Conservation (phyloP, 2,113 vertebrate species). For the Dermatemys mawii region DNA sequence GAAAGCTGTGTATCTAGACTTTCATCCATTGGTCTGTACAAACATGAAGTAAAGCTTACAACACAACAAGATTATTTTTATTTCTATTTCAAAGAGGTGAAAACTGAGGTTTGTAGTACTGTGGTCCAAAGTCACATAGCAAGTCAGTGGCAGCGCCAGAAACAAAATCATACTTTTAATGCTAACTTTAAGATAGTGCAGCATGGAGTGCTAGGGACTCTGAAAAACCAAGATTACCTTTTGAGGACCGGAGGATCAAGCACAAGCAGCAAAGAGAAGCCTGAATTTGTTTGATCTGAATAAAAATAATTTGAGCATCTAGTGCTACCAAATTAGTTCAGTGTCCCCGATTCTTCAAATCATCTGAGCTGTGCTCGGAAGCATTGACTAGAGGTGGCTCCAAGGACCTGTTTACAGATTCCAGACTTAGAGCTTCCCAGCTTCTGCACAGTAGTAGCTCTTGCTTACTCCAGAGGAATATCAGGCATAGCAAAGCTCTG, state of each 20-base stretch:
- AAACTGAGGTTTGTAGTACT: not conserved
- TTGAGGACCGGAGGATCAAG: not conserved
- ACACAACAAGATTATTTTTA: not conserved
- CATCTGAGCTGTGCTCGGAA: not conserved
- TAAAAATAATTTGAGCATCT: rapidly evolving
- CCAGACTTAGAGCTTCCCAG: not conserved
- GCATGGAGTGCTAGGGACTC: too few species aligned
- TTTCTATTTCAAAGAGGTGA: not conserved
- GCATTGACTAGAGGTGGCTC: not conserved
- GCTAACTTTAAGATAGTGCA: too few species aligned
- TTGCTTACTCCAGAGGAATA: not conserved
- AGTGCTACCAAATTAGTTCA: not conserved
- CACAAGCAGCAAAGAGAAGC: too few species aligned
- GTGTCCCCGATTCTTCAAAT: not conserved
- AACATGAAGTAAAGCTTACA: not conserved
- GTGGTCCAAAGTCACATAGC: not conserved
- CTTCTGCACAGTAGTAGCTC: not conserved
- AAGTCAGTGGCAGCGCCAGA: constrained; percentile 5
- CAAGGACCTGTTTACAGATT: not conserved
- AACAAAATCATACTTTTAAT: too few species aligned
- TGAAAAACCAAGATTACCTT: too few species aligned
- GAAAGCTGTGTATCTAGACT: not conserved
- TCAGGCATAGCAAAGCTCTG: not conserved
- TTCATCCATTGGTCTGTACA: not conserved
- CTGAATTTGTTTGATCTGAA: not conserved